These are phyloP conservation scores for Drosophila picticornis DNA, from an alignment of 2,888 invertebrate genomes.

Conservation along the genomic window DNA sequence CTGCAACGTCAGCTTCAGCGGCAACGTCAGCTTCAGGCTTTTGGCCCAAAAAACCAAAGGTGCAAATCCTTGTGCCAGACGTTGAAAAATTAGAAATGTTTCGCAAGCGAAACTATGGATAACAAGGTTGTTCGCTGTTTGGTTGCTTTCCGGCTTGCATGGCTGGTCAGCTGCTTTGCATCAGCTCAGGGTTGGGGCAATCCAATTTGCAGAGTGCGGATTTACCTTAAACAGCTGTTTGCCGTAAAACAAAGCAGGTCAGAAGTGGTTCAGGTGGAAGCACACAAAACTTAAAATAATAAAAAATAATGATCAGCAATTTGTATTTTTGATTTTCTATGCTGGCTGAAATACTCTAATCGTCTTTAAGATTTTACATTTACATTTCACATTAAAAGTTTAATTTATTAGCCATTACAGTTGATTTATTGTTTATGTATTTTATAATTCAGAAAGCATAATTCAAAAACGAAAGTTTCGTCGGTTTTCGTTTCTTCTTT, in stretches of 20 bases:
- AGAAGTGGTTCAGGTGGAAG: conserved; percentile 46
- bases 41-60: conserved; percentile 23
- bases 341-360: too few species aligned
- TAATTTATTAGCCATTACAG: not conserved
- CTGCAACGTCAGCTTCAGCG: not conserved
- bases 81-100: conserved; percentile 77
- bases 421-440: not conserved
- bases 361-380: not conserved
- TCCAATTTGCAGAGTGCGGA: conserved; percentile 45
- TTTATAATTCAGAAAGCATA: not conserved
- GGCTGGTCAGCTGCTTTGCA: conserved; percentile 72
- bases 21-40: conserved; percentile 3
- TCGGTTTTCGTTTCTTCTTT: not conserved
- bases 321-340: not conserved
- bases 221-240: conserved; percentile 55
- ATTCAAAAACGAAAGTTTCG: not conserved
- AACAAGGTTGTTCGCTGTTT: conserved; percentile 25
- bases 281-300: conserved; percentile 7
- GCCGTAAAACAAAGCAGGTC: not conserved
- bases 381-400: not conserved
- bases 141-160: conserved; percentile 6
- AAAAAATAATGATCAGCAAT: not conserved
- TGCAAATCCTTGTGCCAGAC: conserved; percentile 66
- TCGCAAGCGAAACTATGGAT: conserved; percentile 55
- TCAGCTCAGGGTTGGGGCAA: conserved; percentile 59